Evolutionary conservation across 2,888 invertebrate species (phyloP), one percentile per base, ranked within the genome.

Genomic region (Nephrocerus scutellatus): DNA sequence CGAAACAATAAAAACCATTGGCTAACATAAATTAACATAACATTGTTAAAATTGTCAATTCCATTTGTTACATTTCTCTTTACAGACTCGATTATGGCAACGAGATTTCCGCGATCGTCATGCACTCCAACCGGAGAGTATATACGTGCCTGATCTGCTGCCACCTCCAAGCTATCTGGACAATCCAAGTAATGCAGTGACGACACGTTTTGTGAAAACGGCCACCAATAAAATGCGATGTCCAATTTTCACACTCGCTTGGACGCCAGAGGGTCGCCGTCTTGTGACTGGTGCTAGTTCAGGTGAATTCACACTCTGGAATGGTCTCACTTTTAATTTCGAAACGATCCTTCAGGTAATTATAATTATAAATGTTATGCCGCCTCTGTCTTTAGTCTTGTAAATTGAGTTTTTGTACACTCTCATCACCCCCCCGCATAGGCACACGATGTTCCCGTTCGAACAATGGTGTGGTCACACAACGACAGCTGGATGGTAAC

Each of bases 401-500:
- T n/a, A n/a, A n/a, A n/a, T n/a, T n/a, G n/a, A n/a, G n/a, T n/a
- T n/a, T n/a, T n/a, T n/a, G n/a, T n/a, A n/a, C n/a, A n/a, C n/a
- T n/a, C n/a, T n/a, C n/a, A n/a, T n/a, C n/a, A n/a, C n/a, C n/a
- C n/a, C n/a, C 13, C 22, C 53, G 56, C 60, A 32, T 62, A 91
- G 92, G 98, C 98, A n/a, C 98, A 98, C 62, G 98, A 98, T 68
- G 88, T 91, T 49, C 91, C 97, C 9, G 96, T 98, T n/a, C 77
- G 98, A 50, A 91, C 96, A 38, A 96, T 99, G 96, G 88, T 92
- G 30, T 99, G 98, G 98, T 95, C 95, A 36, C 93, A 96, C 71
- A 96, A 93, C 60, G 97, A 97, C 72, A 87, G 88, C 56, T 99
- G 98, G 98, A 95, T 99, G 93, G 89, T 98, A 44, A 97, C 97